Base-by-base conservation (phyloP, 2,113 vertebrate species). In the Crotophaga sulcirostris region DNA sequence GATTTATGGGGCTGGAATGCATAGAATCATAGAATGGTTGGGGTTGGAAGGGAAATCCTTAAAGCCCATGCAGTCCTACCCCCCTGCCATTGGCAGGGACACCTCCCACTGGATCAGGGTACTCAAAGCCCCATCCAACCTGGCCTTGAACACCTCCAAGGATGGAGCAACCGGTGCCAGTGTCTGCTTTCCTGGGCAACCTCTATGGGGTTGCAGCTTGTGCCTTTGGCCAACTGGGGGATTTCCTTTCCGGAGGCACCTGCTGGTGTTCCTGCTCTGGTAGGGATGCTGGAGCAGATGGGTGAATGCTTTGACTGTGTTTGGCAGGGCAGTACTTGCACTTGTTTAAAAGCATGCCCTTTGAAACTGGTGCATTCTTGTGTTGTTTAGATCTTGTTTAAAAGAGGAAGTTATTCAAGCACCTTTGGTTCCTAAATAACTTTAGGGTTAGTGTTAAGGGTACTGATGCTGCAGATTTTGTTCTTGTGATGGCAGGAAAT, bases 331-430 rank as follows among this genome's bases (percentile, higher is more conserved):
- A 47, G 52, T 6, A 28, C 54, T 55, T 29, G 33, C 63, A 11
- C 51, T 42, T 47, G 4, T 80, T 77, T 92, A 51, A 36, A 80
- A 70, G 38, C 16, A 11, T 10, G 6, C 6, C 62, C 19, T 86
- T 87, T 45, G 74, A 94, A 80, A 25, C 72, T 20, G 11, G 0
- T 0, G 5, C 1, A 0, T n/a, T 23, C 23, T 67, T 34, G 17
- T 2, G 2, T n/a, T 26, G 31, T 66, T 84, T 69, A 0, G 2
- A 3, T 40, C 63, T 8, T 28, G 16, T 67, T 84, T 40, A 21
- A 74, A 62, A 51, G 31, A 52, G 11, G 16, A 56, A 83, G 44
- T 55, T 26, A 49, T 26, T 45, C 7, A 15, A 49, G 31, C n/a
- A 15, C 8, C 8, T 73, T 47, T 54, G 28, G 38, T 42, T 64